Evolutionary conservation across 2,888 invertebrate species (phyloP).

Genomic region (Parnassius apollo): DNA sequence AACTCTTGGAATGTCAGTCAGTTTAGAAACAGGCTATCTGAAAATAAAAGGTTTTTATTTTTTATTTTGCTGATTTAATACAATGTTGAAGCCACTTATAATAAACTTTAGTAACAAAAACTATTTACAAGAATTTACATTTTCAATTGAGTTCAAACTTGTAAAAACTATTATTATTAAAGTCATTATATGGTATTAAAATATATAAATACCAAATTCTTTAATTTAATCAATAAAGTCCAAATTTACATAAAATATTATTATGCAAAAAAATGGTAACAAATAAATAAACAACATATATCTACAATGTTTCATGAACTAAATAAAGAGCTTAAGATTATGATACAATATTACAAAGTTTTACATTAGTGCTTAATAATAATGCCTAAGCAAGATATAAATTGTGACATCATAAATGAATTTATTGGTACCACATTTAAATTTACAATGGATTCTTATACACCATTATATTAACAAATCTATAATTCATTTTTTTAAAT

Average conservation of each 20-base stretch:
- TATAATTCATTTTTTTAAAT: too few relatives aligned
- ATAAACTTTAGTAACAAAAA: too few relatives aligned
- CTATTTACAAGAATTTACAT: too few relatives aligned
- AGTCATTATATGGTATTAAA: too few relatives aligned
- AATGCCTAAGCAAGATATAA: neutral
- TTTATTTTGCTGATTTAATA: too few relatives aligned
- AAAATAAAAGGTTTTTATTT: constrained; percentile 10
- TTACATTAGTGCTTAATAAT: neutral
- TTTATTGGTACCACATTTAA: constrained; percentile 6
- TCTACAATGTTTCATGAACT: constrained; percentile 2
- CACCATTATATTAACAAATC: too few relatives aligned
- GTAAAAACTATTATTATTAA: too few relatives aligned
- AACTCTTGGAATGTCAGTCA: constrained; percentile 46
- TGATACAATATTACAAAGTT: constrained; percentile 4
- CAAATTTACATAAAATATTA: neutral
- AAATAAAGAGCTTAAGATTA: neutral
- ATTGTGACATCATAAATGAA: neutral
- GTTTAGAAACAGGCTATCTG: constrained; percentile 19
- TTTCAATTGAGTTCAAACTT: too few relatives aligned
- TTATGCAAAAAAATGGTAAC: neutral
- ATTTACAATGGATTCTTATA: neutral
- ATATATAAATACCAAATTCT: too few relatives aligned
- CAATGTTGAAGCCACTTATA: too few relatives aligned
- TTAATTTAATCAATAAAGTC: neutral
- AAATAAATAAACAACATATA: constrained; percentile 18